phyloP scores from a whole-genome alignment of 2,113 vertebrate genomes.

The Plotosus lineatus region DNA sequence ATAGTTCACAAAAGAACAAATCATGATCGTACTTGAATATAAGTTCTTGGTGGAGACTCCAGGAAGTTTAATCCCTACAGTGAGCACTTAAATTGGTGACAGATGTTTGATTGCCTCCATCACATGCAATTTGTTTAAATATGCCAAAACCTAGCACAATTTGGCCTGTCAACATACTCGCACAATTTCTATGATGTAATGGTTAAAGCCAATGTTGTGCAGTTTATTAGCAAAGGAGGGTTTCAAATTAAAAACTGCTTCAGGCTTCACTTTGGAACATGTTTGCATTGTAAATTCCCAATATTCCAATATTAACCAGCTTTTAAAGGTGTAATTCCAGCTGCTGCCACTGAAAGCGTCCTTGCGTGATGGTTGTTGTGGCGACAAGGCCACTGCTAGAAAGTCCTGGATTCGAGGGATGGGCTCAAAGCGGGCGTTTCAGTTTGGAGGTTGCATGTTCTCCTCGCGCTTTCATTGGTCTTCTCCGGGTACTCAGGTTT shows the following conservation, averaged over 20 bases:
- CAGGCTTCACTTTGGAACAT: neutral
- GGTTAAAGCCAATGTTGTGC: neutral
- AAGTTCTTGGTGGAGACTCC: neutral
- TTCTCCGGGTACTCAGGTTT: too few relatives aligned
- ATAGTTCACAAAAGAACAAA: too few relatives aligned
- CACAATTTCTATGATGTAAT: too few relatives aligned
- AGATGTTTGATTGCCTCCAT: neutral
- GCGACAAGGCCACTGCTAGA: too few relatives aligned
- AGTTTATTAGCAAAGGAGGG: neutral
- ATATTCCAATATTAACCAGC: neutral
- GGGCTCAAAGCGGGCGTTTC: too few relatives aligned
- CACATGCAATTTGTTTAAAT: neutral
- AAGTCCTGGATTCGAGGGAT: too few relatives aligned
- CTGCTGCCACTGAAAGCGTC: conserved; percentile 7
- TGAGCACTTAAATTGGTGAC: neutral
- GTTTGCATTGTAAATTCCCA: neutral
- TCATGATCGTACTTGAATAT: neutral
- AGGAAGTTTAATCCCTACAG: neutral
- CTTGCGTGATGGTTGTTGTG: too few relatives aligned
- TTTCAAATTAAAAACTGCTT: neutral
- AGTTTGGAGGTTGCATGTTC: too few relatives aligned
- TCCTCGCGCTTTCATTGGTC: too few relatives aligned
- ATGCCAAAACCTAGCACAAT: neutral
- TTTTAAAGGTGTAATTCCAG: neutral
- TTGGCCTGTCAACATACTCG: neutral